Evolutionary conservation across 2,888 invertebrate genomes (phyloP).

Genomic region (Lutraria lutraria): DNA sequence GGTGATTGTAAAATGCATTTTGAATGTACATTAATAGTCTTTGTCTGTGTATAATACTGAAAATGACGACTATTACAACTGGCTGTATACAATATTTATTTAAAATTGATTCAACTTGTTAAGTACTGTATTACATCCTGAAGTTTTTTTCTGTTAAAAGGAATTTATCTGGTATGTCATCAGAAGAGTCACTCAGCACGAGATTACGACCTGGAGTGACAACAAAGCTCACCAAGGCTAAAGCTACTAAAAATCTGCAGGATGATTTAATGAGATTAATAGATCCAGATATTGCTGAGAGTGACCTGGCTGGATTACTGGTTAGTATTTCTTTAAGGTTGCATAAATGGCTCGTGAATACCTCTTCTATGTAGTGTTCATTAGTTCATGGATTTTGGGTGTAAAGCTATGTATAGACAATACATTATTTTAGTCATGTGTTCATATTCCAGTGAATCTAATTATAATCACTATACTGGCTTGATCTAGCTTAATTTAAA

Average conservation of each 20-base stretch:
- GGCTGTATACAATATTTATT: neutral
- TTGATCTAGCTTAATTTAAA: too few relatives aligned
- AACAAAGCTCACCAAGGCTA: slow-evolving; percentile 66
- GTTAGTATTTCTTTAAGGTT: slow-evolving; percentile 42
- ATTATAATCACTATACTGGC: too few relatives aligned
- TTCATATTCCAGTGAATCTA: too few relatives aligned
- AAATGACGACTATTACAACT: neutral
- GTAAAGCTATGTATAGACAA: too few relatives aligned
- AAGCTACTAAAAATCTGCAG: slow-evolving; percentile 89
- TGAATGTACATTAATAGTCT: neutral
- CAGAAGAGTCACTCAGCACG: slow-evolving; percentile 82
- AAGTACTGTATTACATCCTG: neutral
- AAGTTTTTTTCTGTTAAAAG: slow-evolving; percentile 60
- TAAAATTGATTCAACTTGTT: neutral
- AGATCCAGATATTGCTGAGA: slow-evolving; percentile 88
- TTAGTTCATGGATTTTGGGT: too few relatives aligned
- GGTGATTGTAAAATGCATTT: neutral
- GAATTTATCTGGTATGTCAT: slow-evolving; percentile 83
- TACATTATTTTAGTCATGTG: too few relatives aligned
- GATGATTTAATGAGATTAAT: slow-evolving; percentile 95
- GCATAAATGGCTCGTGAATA: too few relatives aligned
- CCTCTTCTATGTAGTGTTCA: too few relatives aligned
- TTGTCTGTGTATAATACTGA: neutral
- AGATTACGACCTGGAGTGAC: slow-evolving; percentile 81
- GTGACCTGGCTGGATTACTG: slow-evolving; percentile 76